These are phyloP conservation scores for Platycheirus albimanus DNA, from an alignment of 2,888 invertebrate species.

Conservation along the genomic window DNA sequence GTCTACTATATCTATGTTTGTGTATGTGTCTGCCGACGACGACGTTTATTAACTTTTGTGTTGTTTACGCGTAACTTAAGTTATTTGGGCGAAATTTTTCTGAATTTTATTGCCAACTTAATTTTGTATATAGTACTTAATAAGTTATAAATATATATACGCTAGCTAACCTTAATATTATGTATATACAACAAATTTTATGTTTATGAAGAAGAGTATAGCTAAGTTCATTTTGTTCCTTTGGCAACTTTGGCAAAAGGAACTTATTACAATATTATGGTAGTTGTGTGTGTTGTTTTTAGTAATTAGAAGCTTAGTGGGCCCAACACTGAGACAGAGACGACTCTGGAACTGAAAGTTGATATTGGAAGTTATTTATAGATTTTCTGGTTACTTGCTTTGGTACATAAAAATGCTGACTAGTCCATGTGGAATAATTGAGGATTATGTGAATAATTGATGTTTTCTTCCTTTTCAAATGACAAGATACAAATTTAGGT, in stretches of 20 bases:
- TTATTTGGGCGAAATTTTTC: constrained; percentile 42
- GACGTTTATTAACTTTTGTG: constrained; percentile 59
- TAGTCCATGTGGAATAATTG: constrained; percentile 10
- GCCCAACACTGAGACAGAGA: too few species aligned
- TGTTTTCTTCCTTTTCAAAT: constrained; percentile 7
- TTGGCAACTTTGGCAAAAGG: not conserved
- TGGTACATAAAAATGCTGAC: constrained; percentile 1
- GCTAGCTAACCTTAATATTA: too few species aligned
- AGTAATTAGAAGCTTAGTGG: constrained; percentile 53
- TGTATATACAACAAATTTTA: constrained; percentile 18
- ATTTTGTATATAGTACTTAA: not conserved
- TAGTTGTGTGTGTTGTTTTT: constrained; percentile 36
- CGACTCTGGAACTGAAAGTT: not conserved
- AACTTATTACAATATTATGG: not conserved
- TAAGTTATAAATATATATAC: constrained; percentile 9
- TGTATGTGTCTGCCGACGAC: constrained; percentile 20
- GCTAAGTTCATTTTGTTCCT: constrained; percentile 18
- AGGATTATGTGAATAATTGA: constrained; percentile 21
- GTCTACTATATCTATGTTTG: not conserved
- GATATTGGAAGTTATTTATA: constrained; percentile 19
- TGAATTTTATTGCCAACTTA: constrained; percentile 52
- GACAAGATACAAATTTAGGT: too few species aligned
- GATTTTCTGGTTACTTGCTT: not conserved
- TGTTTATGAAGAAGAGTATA: constrained; percentile 44
- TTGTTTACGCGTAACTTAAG: constrained; percentile 53